Evolutionary conservation across 2,797 vertebrate genomes (phyloP), one percentile per base, ranked within the genome.

Genomic region (Gymnoscopelus braueri): DNA sequence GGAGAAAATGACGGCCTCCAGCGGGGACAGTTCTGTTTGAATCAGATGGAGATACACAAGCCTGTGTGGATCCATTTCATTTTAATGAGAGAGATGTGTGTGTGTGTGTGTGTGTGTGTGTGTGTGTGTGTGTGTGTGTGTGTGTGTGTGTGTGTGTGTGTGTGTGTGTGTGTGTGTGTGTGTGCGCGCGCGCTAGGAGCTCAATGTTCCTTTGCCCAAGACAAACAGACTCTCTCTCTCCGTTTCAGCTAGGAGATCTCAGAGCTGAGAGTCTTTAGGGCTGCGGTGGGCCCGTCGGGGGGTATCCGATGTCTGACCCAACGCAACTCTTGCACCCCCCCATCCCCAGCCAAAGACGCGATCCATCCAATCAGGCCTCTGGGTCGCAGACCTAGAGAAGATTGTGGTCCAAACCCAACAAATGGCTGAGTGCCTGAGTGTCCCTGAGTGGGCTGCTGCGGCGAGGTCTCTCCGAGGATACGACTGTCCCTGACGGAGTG

Each of bases 251-350:
- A 39, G 24, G n/a, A 23, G 39, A 35, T 55, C 52, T 14, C 61
- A 62, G 49, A 50, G 56, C 79, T 76, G 57, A 67, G 63, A 76
- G 69, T 88, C 71, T 32, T 60, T 32, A 6, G 59, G 58, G 64
- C 51, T 67, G 79, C 24, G 72, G 72, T 69, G 74, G 85, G 77
- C 84, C 82, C 83, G 71, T 60, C 48, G 80, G 73, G 76, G 80
- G 82, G 77, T 61, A 88, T 89, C 77, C 71, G 53, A 75, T 84
- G 67, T 88, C 85, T 63, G 82, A 87, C 81, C 87, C 79, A 74
- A 74, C 66, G 83, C 70, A 86, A 80, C 72, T 69, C 24, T 24
- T 6, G 6, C 39, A 1, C 39, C 4, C 5, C 29, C 32, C 32
- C 8, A 10, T 44, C 39, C 39, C 15, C 63, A 84, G 87, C 77